Evolutionary conservation across 2,113 vertebrate genomes (phyloP).

Genomic region (Cyanocitta stelleri): DNA sequence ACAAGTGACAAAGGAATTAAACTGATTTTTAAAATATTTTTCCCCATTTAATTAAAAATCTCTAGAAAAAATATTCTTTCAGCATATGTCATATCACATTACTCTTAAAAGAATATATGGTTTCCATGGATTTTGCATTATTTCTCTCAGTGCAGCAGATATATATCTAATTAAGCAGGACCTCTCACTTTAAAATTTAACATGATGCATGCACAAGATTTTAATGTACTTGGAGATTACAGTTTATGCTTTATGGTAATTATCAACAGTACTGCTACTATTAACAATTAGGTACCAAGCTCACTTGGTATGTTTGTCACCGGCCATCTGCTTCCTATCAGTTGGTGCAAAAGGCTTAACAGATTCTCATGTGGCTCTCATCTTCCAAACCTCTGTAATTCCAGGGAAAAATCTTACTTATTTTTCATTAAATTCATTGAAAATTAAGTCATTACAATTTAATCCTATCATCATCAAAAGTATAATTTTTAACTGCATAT

Average conservation of each 20-base stretch:
- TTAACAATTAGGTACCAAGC: neutral
- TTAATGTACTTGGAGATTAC: neutral
- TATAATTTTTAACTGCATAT: neutral
- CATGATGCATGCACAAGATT: neutral
- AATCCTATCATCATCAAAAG: neutral
- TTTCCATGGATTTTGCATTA: neutral
- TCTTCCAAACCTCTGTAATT: neutral
- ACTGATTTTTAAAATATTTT: neutral
- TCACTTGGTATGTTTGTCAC: neutral
- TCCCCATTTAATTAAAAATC: neutral
- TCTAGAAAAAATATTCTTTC: neutral
- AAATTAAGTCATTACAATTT: neutral
- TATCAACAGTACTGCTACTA: neutral
- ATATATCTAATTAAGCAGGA: neutral
- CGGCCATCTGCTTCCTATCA: neutral
- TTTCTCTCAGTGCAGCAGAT: neutral
- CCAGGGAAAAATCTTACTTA: neutral
- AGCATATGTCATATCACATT: neutral
- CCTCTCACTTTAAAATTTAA: neutral
- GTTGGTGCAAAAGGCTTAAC: neutral
- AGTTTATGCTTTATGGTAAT: neutral
- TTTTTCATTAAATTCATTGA: constrained; percentile 18
- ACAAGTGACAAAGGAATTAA: neutral
- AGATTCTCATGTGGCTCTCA: neutral
- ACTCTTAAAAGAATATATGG: neutral